A percentile compares a stretch with the other conserved stretches of the same genome.
Evolutionary conservation across 2,888 invertebrate genomes (phyloP).

Genomic region (Diaperis boleti): DNA sequence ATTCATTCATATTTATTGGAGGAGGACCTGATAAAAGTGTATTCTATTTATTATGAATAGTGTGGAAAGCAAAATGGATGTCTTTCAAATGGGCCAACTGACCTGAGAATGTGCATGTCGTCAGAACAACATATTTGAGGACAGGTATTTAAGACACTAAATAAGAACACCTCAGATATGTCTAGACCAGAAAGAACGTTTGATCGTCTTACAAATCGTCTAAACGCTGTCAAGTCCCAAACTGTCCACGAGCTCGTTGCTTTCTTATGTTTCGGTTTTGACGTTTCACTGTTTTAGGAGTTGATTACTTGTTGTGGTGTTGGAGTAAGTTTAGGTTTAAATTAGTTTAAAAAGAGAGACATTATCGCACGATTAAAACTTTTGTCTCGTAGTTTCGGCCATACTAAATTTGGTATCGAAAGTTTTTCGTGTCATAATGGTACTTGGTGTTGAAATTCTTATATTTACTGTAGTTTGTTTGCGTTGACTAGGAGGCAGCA

Average conservation of each 20-base stretch:
- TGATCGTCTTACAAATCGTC: no score
- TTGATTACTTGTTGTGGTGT: constrained; percentile 42
- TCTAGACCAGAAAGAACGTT: no score
- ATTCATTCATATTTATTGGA: no score
- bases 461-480: constrained; percentile 65
- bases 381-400: constrained; percentile 42
- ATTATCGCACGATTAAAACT: constrained; percentile 54
- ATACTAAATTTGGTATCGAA: constrained; percentile 37
- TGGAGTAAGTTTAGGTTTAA: constrained; percentile 42
- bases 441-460: constrained; percentile 55
- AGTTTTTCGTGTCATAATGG: constrained; percentile 53
- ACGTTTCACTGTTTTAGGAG: constrained; percentile 40
- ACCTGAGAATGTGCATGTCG: no score
- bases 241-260: neutral
- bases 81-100: no score
- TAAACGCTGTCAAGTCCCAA: no score
- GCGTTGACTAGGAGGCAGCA: constrained; percentile 66
- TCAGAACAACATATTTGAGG: no score
- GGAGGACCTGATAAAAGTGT: no score
- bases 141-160: no score
- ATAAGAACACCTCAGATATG: no score
- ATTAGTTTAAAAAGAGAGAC: constrained; percentile 40
- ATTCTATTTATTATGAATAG: no score
- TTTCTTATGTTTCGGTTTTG: constrained; percentile 23
- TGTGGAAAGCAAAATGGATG: no score